Percentiles rank a stretch among this genome's conserved stretches.
Evolutionary conservation across 2,113 vertebrate species (phyloP).

Genomic region (Sprattus sprattus): DNA sequence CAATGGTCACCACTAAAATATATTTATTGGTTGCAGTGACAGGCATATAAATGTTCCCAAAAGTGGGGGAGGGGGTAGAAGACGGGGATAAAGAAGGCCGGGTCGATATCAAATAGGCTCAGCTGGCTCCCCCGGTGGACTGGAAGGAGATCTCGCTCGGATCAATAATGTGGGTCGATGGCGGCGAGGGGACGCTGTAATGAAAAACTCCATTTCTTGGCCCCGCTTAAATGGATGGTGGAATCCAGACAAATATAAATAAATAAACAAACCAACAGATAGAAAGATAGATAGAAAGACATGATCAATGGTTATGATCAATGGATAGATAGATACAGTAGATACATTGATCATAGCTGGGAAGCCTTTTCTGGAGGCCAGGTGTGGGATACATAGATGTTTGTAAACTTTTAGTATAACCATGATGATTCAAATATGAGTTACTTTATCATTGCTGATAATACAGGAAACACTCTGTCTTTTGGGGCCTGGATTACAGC

Average conservation of each 20-base stretch:
- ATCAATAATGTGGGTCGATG: conserved; percentile 70
- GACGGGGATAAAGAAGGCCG: conserved; percentile 62
- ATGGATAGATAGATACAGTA: not conserved
- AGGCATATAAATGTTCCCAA: conserved; percentile 53
- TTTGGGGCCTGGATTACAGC: not conserved
- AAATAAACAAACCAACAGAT: conserved; percentile 48
- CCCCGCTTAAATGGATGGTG: conserved; percentile 23
- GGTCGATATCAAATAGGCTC: conserved; percentile 69
- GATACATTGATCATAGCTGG: not conserved
- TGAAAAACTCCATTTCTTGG: conserved; percentile 67
- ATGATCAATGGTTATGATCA: not conserved
- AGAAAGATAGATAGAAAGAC: not conserved
- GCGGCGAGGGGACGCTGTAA: conserved; percentile 63
- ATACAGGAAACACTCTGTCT: not conserved
- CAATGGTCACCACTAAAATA: conserved; percentile 45
- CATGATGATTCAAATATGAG: not conserved
- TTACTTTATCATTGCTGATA: not conserved
- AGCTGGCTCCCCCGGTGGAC: conserved; percentile 66
- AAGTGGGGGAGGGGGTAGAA: conserved; percentile 52
- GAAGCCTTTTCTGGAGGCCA: not conserved
- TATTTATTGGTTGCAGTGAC: conserved; percentile 59
- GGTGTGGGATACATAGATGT: not conserved
- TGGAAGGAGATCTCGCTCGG: conserved; percentile 65
- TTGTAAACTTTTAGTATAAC: not conserved
- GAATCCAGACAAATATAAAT: not conserved